Evolutionary conservation across 2,888 invertebrate species (phyloP).

Genomic region (Parochlus steinenii): DNA sequence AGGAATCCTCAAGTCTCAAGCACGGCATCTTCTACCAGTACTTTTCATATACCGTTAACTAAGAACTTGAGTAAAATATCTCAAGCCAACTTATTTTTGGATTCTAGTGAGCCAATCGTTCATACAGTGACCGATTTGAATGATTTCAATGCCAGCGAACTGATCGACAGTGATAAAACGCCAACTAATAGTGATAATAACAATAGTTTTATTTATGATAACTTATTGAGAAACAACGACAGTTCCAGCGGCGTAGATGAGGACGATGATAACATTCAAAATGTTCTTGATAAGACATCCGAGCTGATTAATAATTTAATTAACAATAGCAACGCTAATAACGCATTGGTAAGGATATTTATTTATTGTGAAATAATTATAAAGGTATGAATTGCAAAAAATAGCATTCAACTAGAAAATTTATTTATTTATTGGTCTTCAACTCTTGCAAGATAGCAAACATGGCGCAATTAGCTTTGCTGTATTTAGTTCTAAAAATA

Average conservation of each 20-base stretch:
- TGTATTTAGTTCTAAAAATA: too few relatives aligned
- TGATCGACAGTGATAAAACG: slow-evolving; percentile 16
- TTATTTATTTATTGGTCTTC: too few relatives aligned
- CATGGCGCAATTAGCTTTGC: too few relatives aligned
- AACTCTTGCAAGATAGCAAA: too few relatives aligned
- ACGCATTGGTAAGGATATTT: too few relatives aligned
- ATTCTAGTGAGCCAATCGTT: slow-evolving; percentile 9
- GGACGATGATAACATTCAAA: slow-evolving; percentile 11
- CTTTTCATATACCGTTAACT: slow-evolving; percentile 1
- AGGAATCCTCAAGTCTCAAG: slow-evolving; percentile 2
- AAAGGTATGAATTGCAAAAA: too few relatives aligned
- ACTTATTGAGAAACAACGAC: slow-evolving; percentile 5
- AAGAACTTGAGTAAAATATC: slow-evolving; percentile 11
- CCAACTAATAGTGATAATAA: slow-evolving; percentile 12
- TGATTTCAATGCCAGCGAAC: neutral
- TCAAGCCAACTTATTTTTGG: slow-evolving; percentile 3
- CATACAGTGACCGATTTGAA: slow-evolving; percentile 10
- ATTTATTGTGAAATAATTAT: too few relatives aligned
- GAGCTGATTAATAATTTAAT: slow-evolving; percentile 12
- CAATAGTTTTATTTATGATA: slow-evolving; percentile 12
- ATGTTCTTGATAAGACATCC: slow-evolving; percentile 10
- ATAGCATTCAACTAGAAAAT: too few relatives aligned
- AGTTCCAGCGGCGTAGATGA: slow-evolving; percentile 2
- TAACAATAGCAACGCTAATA: slow-evolving; percentile 11
- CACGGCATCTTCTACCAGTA: neutral